Evolutionary conservation across 1,140 invertebrate genomes (phyloP), one percentile per base, ranked within the genome.

Genomic region (Sitophilus oryzae): DNA sequence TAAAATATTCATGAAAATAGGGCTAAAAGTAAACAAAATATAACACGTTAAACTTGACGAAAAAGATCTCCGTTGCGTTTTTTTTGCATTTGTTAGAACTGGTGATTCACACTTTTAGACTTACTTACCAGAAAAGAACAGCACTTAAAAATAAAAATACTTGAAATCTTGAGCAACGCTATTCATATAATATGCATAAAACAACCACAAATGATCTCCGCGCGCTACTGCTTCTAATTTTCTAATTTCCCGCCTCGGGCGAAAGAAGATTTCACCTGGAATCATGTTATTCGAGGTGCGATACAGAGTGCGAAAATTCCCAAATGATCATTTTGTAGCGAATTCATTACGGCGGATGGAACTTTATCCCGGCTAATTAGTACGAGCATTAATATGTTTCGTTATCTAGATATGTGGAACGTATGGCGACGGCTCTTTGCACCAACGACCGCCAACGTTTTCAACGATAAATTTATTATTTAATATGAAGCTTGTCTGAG

Each of bases 301-400:
- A 42, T 51, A 41, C 48, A 42, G 36, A 43, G 50, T 23, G 50
- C 50, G 50, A 44, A 52, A 44, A 44, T 52, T 21, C 34, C 40
- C 41, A 52, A 52, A 52, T 52, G 41, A 52, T 43, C 50, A 52
- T 52, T 52, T 52, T 52, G 41, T 35, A 52, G 50, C 40, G 22
- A 43, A 52, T 52, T 52, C 23, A 52, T 52, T 52, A 52, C 50
- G n/a, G 37, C 22, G 50, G 40, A 52, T 52, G 41, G 50, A 52
- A 52, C 37, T 52, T 52, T 52, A 51, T 52, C 41, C 23, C 3
- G 19, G 50, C 50, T 52, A 52, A 52, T 52, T 52, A 52, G 50
- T 40, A 43, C 50, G 50, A 52, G 50, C 50, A 51, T 51, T 52
- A 52, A 43, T 52, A 52, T 52, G 50, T 52, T 52, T 52, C 40